phyloP scores from a whole-genome alignment of 2,797 vertebrate genomes.

The Dallia pectoralis region DNA sequence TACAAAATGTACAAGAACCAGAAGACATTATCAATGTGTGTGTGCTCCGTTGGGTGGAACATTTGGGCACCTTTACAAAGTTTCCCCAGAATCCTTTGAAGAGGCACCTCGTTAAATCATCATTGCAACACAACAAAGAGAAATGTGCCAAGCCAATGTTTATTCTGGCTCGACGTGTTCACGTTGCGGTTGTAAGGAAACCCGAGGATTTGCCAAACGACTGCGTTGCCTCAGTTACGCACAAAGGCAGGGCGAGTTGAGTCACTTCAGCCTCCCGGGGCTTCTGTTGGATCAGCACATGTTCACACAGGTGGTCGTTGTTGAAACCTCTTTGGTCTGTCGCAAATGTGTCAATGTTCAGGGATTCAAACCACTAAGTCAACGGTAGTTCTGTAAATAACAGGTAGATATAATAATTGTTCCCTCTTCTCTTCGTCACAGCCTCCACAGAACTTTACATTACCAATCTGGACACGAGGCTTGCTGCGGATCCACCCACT shows the following conservation, averaged over 20 bases:
- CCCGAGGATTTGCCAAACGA: slow-evolving; percentile 33
- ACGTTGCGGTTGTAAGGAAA: slow-evolving; percentile 21
- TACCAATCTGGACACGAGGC: slow-evolving; percentile 3
- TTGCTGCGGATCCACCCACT: not conserved
- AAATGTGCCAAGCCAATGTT: slow-evolving; percentile 2
- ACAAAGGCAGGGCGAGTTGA: slow-evolving; percentile 35
- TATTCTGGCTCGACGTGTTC: slow-evolving; percentile 33
- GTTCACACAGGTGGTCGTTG: slow-evolving; percentile 50
- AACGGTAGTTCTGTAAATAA: slow-evolving; percentile 46
- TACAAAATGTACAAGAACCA: not conserved
- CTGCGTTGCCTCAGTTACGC: slow-evolving; percentile 35
- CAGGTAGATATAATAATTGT: slow-evolving; percentile 1
- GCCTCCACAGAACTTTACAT: slow-evolving; percentile 34
- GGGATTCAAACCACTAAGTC: slow-evolving; percentile 18
- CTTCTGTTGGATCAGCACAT: slow-evolving; percentile 28
- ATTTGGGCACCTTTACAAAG: not conserved
- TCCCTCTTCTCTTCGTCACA: slow-evolving; percentile 42
- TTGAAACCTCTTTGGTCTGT: not conserved
- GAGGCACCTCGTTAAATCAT: not conserved
- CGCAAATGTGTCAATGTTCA: slow-evolving; percentile 25
- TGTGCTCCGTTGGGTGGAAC: not conserved
- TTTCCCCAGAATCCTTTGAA: not conserved
- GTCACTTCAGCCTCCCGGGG: slow-evolving; percentile 33
- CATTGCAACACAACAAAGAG: not conserved
- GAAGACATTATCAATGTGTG: not conserved